Percentiles rank a stretch among this genome's conserved stretches.
Evolutionary conservation across 2,797 vertebrate genomes (phyloP).

Genomic region (Tiaroga cobitis): DNA sequence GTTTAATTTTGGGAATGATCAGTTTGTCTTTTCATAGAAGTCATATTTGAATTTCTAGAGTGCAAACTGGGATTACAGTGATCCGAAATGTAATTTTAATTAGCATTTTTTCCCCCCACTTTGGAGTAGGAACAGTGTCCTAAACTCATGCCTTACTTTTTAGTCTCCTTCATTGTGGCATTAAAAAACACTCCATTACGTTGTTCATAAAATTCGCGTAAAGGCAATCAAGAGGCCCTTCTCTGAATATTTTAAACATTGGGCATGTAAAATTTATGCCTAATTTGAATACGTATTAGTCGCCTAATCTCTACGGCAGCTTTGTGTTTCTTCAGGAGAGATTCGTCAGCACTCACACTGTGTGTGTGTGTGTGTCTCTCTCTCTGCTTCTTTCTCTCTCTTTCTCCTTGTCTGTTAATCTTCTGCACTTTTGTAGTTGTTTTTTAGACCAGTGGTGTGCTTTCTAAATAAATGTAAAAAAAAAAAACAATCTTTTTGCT

Average conservation of each 20-base stretch:
- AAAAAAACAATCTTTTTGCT: constrained; percentile 26
- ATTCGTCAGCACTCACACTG: constrained; percentile 81
- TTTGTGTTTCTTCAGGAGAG: constrained; percentile 91
- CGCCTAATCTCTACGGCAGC: constrained; percentile 92
- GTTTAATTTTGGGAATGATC: not conserved
- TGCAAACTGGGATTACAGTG: constrained; percentile 59
- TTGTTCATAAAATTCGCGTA: constrained; percentile 93
- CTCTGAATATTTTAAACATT: constrained; percentile 99
- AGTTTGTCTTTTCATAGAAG: constrained; percentile 24
- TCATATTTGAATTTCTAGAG: constrained; percentile 53
- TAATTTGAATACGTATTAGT: constrained; percentile 99
- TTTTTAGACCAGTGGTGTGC: constrained; percentile 71
- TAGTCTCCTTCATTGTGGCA: constrained; percentile 72
- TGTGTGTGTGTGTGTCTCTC: constrained; percentile 54
- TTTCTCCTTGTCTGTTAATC: constrained; percentile 67
- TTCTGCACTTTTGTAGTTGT: constrained; percentile 76
- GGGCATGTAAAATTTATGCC: constrained; percentile 99
- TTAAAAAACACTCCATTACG: constrained; percentile 83
- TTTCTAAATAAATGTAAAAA: constrained; percentile 72
- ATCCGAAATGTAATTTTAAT: constrained; percentile 43
- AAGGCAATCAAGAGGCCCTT: constrained; percentile 94
- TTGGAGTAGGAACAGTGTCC: constrained; percentile 46
- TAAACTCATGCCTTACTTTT: constrained; percentile 58
- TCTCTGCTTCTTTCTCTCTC: constrained; percentile 76
- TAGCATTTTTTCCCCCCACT: constrained; percentile 39